Evolutionary conservation across 2,113 vertebrate species (phyloP).

Genomic region (Vimba vimba): DNA sequence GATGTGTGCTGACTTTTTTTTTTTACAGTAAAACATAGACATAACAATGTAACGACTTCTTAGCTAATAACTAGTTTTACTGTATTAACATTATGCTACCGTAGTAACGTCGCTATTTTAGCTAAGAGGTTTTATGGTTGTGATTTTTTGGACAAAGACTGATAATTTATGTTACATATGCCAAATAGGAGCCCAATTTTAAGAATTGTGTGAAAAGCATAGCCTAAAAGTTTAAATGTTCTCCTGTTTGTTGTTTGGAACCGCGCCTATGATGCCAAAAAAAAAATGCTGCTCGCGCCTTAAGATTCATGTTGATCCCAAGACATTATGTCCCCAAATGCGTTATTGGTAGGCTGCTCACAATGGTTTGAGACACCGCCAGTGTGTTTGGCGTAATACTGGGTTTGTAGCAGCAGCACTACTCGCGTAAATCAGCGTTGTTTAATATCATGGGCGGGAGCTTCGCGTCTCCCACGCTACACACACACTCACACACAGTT

Average conservation of each 20-base stretch:
- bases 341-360: neutral
- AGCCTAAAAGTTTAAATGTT: no score
- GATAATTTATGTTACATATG: no score
- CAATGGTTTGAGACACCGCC: neutral
- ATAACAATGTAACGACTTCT: no score
- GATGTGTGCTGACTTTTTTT: no score
- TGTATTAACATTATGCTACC: no score
- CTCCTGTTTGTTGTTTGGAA: neutral
- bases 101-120: no score
- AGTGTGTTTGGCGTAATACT: neutral
- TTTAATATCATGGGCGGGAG: slow-evolving; percentile 22
- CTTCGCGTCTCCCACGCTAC: neutral
- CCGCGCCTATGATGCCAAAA: neutral
- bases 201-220: no score
- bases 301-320: neutral
- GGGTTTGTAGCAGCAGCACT: neutral
- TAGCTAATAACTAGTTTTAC: no score
- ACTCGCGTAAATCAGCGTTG: neutral
- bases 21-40: no score
- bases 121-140: no score
- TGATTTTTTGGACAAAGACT: no score
- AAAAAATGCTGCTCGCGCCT: neutral
- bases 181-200: no score
- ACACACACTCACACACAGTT: slow-evolving; percentile 4
- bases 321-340: neutral